Evolutionary conservation across 1,140 invertebrate genomes (phyloP), one percentile per base, ranked within the genome.

Genomic region (Diuraphis noxia): DNA sequence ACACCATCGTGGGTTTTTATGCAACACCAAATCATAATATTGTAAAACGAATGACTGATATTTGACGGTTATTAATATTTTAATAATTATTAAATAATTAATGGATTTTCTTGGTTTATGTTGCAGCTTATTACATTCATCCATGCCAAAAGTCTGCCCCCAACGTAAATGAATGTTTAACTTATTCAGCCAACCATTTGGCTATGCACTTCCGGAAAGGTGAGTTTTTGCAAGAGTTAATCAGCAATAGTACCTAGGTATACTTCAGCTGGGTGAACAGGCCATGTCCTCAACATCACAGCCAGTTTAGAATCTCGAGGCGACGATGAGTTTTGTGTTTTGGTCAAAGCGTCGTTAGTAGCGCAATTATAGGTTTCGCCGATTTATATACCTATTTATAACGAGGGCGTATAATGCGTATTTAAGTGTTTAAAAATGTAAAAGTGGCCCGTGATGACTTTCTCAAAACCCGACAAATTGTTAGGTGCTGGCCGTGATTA

Each of bases 81-180:
- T 23, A 49, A 21, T n/a, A 63, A 13, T 21, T 21, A n/a, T 72
- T n/a, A 34, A 72, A 72, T 72, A n/a, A 72, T n/a, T 72, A n/a
- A 63, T n/a, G 10, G 13, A n/a, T 63, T 63, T n/a, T 30, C 5
- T 72, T 72, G 13, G 30, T 72, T 72, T 46, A 10, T 56, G 30
- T 92, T 92, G 36, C 92, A 95, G 95, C 94, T 17, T 95, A 95
- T 93, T 96, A 95, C 93, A 92, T 96, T n/a, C 95, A 96, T 91
- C 94, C 96, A 91, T 97, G 97, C 93, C 95, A 95, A 2, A 95
- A 94, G 92, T 94, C 94, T 84, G 96, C 97, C 93, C 95, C 95
- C 1, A 94, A 96, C n/a, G 94, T 97, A 2, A 96, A 97, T 92
- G 94, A 95, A 21, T 97, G 97, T 93, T 94, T 97, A 9, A 94